Evolutionary conservation across 1,140 invertebrate species (phyloP).

Genomic region (Ladona fulva): DNA sequence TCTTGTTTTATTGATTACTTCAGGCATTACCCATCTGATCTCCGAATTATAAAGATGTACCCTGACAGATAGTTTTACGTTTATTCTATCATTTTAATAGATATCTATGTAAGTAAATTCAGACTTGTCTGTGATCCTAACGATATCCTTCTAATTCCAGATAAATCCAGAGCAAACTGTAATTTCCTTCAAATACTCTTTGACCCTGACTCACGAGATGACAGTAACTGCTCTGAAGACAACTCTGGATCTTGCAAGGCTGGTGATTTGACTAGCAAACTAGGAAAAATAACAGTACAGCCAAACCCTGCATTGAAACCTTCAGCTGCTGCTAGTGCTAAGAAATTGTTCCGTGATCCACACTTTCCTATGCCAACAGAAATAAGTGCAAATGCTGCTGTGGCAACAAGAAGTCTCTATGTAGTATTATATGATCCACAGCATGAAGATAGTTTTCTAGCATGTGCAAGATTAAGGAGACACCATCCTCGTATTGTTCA

Average conservation of each 20-base stretch:
- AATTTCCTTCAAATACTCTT: constrained; percentile 77
- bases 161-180: constrained; percentile 52
- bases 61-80: too few relatives aligned
- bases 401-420: constrained; percentile 62
- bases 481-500: background rate
- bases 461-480: constrained; percentile 68
- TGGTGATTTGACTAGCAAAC: constrained; percentile 68
- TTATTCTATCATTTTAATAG: too few relatives aligned
- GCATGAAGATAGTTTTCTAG: constrained; percentile 66
- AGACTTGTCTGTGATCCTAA: too few relatives aligned
- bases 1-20: too few relatives aligned
- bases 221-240: constrained; percentile 34
- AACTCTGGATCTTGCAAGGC: constrained; percentile 39
- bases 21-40: too few relatives aligned
- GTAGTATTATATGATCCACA: constrained; percentile 74
- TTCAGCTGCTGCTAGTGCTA: constrained; percentile 41
- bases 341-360: constrained; percentile 54
- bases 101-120: too few relatives aligned
- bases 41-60: too few relatives aligned
- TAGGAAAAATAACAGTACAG: constrained; percentile 58
- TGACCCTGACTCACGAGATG: constrained; percentile 64
- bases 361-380: constrained; percentile 42
- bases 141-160: constrained; percentile 30
- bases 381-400: constrained; percentile 55
- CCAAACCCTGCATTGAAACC: constrained; percentile 8